A percentile compares a stretch with the other conserved stretches of the same genome.
Conservation (phyloP, 2,113 vertebrate species). For the Bos javanicus region DNA sequence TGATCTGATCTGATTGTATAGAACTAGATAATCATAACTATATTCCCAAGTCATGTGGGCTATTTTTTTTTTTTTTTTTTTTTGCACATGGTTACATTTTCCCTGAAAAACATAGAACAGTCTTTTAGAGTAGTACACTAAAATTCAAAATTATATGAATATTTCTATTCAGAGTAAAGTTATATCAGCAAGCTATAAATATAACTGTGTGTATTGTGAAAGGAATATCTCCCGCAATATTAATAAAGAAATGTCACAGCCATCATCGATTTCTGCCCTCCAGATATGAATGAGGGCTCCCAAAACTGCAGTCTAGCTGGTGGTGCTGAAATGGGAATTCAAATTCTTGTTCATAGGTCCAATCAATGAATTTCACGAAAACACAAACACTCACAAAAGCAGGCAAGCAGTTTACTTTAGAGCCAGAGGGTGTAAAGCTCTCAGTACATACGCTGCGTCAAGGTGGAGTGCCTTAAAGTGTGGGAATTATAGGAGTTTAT, state of each 20-base stretch:
- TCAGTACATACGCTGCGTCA: fast-evolving
- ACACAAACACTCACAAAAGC: neutral
- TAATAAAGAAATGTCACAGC: neutral
- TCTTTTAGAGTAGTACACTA: neutral
- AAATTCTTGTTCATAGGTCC: neutral
- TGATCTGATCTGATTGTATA: neutral
- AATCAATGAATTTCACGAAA: neutral
- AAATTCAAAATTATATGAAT: neutral
- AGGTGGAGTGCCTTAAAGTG: neutral
- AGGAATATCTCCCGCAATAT: neutral
- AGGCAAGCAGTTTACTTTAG: neutral
- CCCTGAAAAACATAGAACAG: neutral
- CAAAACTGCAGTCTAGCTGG: neutral
- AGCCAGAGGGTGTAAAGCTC: neutral
- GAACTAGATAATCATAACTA: neutral
- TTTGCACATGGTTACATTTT: neutral
- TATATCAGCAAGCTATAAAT: neutral
- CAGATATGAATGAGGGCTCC: neutral
- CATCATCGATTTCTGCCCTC: neutral
- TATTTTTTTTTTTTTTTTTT: too few relatives aligned
- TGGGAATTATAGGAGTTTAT: neutral
- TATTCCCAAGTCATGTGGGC: neutral
- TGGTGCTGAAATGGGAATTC: neutral
- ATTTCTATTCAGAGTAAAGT: neutral
- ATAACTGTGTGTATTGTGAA: neutral